A percentile compares a stretch with the other conserved stretches of the same genome.
These are phyloP conservation scores for Drosophila sordidula DNA, from an alignment of 2,888 invertebrate species.

Conservation along the genomic window DNA sequence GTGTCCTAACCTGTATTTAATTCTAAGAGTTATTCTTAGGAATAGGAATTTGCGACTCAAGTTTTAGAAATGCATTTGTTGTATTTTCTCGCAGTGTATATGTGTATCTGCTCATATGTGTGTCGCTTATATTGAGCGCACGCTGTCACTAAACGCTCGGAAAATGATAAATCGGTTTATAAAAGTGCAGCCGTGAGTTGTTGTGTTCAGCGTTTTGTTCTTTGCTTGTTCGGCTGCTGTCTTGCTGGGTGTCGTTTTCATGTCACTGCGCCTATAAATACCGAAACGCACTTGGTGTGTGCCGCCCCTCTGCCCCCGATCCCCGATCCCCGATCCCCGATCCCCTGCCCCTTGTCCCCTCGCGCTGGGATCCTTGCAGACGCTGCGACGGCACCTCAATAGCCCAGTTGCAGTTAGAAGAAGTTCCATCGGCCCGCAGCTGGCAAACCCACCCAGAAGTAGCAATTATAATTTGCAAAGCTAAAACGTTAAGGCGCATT, in stretches of 20 bases:
- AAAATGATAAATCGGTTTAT: constrained; percentile 82
- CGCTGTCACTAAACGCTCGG: constrained; percentile 76
- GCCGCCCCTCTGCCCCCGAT: neutral
- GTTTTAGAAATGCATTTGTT: neutral
- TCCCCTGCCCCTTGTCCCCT: neutral
- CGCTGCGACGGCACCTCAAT: constrained; percentile 54
- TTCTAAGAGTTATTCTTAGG: too few species aligned
- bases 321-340: neutral
- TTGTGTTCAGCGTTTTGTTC: constrained; percentile 53
- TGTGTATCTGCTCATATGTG: constrained; percentile 14
- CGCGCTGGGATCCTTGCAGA: constrained; percentile 68
- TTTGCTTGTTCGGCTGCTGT: constrained; percentile 35
- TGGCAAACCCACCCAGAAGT: constrained; percentile 72
- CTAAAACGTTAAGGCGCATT: constrained; percentile 53
- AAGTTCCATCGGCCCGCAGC: constrained; percentile 2
- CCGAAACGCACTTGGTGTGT: constrained; percentile 1
- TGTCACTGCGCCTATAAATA: constrained; percentile 67
- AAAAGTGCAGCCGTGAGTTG: constrained; percentile 79
- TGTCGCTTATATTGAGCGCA: constrained; percentile 51
- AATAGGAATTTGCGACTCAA: neutral
- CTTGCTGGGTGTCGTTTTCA: constrained; percentile 64
- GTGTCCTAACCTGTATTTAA: too few species aligned
- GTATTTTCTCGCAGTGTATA: neutral
- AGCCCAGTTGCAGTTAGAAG: constrained; percentile 7
- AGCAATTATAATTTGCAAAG: constrained; percentile 72